Percentiles rank a stretch among this genome's conserved stretches.
These are phyloP conservation scores for Invenusta paracnida DNA, from an alignment of 2,888 invertebrate genomes.

Conservation along the genomic window DNA sequence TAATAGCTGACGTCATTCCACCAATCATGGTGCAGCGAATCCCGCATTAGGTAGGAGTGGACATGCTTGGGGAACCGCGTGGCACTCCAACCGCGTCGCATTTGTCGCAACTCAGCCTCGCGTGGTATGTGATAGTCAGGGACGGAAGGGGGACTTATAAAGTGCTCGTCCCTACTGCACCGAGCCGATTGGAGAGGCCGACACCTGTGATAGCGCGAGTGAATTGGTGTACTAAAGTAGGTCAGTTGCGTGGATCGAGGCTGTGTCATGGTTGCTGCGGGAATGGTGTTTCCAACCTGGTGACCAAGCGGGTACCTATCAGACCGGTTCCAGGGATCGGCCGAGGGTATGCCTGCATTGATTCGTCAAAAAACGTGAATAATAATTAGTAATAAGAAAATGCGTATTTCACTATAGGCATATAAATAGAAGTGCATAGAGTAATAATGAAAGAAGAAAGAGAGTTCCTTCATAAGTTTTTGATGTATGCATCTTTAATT, in stretches of 20 bases:
- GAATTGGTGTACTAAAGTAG: conserved; percentile 48
- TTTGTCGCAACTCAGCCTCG: background rate
- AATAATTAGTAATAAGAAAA: too few relatives aligned
- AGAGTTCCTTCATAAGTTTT: too few relatives aligned
- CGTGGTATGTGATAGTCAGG: conserved; percentile 37
- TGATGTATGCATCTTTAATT: too few relatives aligned
- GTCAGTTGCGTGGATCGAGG: conserved; percentile 48
- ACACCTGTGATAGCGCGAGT: conserved; percentile 47
- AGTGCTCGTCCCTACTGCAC: conserved; percentile 48
- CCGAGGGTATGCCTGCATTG: background rate
- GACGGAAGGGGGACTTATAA: conserved; percentile 46
- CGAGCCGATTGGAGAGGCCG: conserved; percentile 39
- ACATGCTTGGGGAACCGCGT: conserved; percentile 8
- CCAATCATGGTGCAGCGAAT: conserved; percentile 37
- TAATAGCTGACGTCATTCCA: conserved; percentile 39
- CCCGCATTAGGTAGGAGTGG: conserved; percentile 30
- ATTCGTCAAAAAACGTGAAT: too few relatives aligned
- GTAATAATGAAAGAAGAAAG: too few relatives aligned
- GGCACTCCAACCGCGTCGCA: background rate
- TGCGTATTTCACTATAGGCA: too few relatives aligned
- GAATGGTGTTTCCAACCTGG: conserved; percentile 50
- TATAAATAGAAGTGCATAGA: too few relatives aligned
- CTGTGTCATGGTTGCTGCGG: conserved; percentile 54
- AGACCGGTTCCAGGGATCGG: background rate
- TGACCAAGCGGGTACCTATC: conserved; percentile 49